Base-by-base conservation (phyloP, 2,888 invertebrate genomes). In the Drosophila helvetica region DNA sequence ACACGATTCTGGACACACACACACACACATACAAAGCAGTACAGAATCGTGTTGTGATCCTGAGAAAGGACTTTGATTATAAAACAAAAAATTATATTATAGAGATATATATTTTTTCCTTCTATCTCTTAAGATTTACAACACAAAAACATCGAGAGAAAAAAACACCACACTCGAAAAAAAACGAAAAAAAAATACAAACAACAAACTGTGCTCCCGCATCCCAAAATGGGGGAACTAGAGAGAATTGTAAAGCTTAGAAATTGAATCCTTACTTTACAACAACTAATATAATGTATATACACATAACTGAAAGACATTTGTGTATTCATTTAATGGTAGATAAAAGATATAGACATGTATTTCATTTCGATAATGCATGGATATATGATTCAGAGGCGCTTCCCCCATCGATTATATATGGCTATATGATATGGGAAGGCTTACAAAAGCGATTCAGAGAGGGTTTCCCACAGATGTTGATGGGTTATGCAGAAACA, bases 281-380 rank as follows among this genome's bases (percentile, higher is more conserved):
- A 73, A 46, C 38, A 54, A 61, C 57, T 74, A 71, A 71, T 66
- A 71, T 71, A 74, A 58, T 74, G 74, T 71, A 74, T 71, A 67
- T 67, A 71, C 50, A 68, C 72, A 56, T 46, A 33, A 27, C 22
- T 43, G 9, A 48, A 22, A 38, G 33, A 8, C 27, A 33, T 15
- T 8, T 17, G 33, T n/a, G 45, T 30, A 38, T 15, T 27, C n/a
- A 15, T 38, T 47, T 19, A n/a, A n/a, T 33, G 45, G 38, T 7
- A 2, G n/a, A 7, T 7, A 2, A 38, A 38, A 4, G 4, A 0
- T 5, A 15, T 33, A 12, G 4, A 30, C 10, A 60, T 25, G 22
- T 22, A 27, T 27, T 27, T 8, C 27, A 2, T 2, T 27, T 7
- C 8, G n/a, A n/a, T 27, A 8, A 8, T 25, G 25, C 43, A 27